Evolutionary conservation across 2,797 vertebrate species (phyloP), one percentile per base, ranked within the genome.

Genomic region (Urosaurus nigricauda): DNA sequence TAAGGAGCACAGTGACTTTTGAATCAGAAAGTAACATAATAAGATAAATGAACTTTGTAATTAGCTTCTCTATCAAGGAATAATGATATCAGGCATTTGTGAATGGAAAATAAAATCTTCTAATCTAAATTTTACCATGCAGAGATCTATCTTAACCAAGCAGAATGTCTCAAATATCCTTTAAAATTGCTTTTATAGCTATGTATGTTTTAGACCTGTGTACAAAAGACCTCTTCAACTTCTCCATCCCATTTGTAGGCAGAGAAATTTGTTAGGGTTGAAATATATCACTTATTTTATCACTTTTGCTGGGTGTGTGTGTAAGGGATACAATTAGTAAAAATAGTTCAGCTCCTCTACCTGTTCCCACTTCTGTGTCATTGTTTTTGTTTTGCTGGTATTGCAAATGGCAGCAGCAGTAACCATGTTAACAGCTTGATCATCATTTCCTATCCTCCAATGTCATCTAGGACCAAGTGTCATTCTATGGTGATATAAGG

Each of bases 81-180:
- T 0, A 12, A 9, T 0, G 58, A 1, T 73, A 77, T 86, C 86
- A 90, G 16, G 7, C 0, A 84, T 87, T 80, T 26, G 37, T 84
- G 35, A 79, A 2, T 3, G 13, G n/a, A 84, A 21, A 83, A 88
- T 29, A 16, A 78, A 77, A 65, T 19, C 1, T 24, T 56, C 5
- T 0, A 86, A 51, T 88, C 9, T 79, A 63, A 2, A 2, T 1
- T 80, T 13, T 0, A 0, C 70, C 79, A 63, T 58, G 1, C 17
- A 80, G 65, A 11, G 24, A 91, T 68, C 19, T 40, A 16, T 11
- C 43, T 19, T 47, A 88, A 90, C 29, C 47, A 65, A 85, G 60
- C 2, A 7, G 17, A 58, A 58, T 58, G 17, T 14, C 8, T 26
- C 53, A 37, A 40, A 32, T 16, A 29, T 56, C 24, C 43, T 32